Base-by-base conservation (phyloP, 2,113 vertebrate species). In the Hydrochoerus hydrochaeris region DNA sequence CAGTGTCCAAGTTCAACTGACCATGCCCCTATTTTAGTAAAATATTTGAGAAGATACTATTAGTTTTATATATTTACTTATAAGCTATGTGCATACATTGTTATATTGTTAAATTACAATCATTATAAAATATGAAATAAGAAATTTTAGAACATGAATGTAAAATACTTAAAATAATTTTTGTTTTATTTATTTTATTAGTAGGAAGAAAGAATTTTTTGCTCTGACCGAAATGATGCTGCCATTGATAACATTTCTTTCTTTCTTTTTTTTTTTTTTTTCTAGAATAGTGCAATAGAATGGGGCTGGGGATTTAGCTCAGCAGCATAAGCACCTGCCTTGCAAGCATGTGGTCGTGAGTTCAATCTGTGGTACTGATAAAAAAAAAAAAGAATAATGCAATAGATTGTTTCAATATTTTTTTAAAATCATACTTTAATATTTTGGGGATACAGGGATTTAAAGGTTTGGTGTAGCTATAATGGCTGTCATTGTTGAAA, bases 131-230 rank as follows among this genome's bases (percentile, higher is more conserved):
- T 26, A 62, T 14, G 82, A 81, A 97, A 85, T 85, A 44, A 62
- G 54, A 71, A 1, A 10, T 69, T 44, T 35, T 54, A 67, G 71
- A 52, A 83, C 9, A n/a, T 54, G 17, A 65, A 75, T 35, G 78
- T 62, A 78, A 96, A 90, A 63, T 69, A 3, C 90, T 85, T 57
- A 58, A 63, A 92, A 60, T 69, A 32, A 32, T 52, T 84, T 92
- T 91, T 95, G 26, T 44, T 88, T 92, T 73, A 69, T 63, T 93
- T 38, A 54, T 80, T 94, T 90, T 78, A 77, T 89, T 93, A 69
- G 93, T 49, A 86, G 60, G 9, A 96, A 69, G 54, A 75, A 97
- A 88, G 73, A 89, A 73, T 38, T 94, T 90, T 95, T 91, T 95
- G 10, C 30, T 81, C 32, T 93, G 60, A 82, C n/a, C 86, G 91